Evolutionary conservation across 2,888 invertebrate species (phyloP), one percentile per base, ranked within the genome.

Genomic region (Andrena minutula): DNA sequence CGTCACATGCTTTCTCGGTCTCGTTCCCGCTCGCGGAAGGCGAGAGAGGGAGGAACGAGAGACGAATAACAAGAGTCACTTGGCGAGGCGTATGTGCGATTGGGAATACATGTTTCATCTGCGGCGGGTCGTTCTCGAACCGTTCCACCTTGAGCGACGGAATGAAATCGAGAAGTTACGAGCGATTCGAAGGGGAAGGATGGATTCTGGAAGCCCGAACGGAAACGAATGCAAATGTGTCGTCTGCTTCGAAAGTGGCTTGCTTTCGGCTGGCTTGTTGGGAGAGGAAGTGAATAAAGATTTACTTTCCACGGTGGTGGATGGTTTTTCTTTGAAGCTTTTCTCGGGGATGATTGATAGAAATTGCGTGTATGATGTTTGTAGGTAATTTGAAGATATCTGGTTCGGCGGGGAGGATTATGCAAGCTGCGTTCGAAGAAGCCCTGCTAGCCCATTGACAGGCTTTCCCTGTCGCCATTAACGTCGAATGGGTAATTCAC

Each of bases 401-500:
- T 41, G 41, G 16, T 41, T 64, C 68, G 30, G 58, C 16, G 26
- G 35, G 26, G 51, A 49, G 66, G 69, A 79, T 84, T 83, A 84
- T 75, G 77, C 77, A 75, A 68, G 51, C 61, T 75, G 32, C 69
- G 49, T 61, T 63, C 20, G 63, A 66, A 68, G 66, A 79, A 82
- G 58, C 70, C 68, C 65, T 70, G 61, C 58, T 56, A 70, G 61
- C 73, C 68, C 75, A 77, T 83, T 77, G 66, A 76, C 69, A 83
- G 66, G 61, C 60, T 74, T 81, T 83, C 74, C 76, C 73, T 74
- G 63, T 77, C 65, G 64, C 77, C 41, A 41, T 41, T 41, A 41
- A 41, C 12, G 64, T 63, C 66, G 53, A 83, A 83, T 82, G 75
- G 51, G 71, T 82, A 51, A 79, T 79, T 79, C 79, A 79, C 47